Evolutionary conservation across 2,113 vertebrate genomes (phyloP), one percentile per base, ranked within the genome.

Genomic region (Jaculus jaculus): DNA sequence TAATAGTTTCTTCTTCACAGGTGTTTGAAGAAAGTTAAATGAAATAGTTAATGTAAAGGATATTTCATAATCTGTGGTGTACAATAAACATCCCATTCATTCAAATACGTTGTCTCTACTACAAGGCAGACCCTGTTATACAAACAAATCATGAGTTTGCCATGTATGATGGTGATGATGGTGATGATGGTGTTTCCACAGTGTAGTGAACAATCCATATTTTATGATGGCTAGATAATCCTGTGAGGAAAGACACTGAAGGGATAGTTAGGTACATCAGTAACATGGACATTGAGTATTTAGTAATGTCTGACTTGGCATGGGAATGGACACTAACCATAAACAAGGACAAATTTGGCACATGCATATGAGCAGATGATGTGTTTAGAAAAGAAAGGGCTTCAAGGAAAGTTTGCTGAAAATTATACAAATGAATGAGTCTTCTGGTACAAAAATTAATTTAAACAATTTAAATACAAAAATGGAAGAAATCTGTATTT

Each of bases 351-450:
- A n/a, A 47, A 21, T 72, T 32, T 73, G 32, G 28, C 54, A 61
- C 8, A n/a, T 3, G n/a, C 24, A 11, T 84, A 21, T 60, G 60
- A 85, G 5, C 54, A 63, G 24, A 0, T 12, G 5, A 37, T 13
- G 15, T 4, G 66, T 85, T 63, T 34, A 26, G 37, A 78, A 84
- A 4, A 60, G 39, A 58, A 34, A 1, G 15, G 16, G 60, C 66
- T 80, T 82, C 54, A 3, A 65, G 20, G 30, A 5, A 26, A 78
- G n/a, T 54, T 54, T 26, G 37, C 63, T 81, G 92, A 84, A 61
- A 86, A 74, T 39, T 91, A 71, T 61, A 95, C 72, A 92, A 91
- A 60, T 17, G 75, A 39, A 77, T 80, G 68, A 88, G 37, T 42
- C 5, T 58, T 69, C 11, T 6, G 58, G 10, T 34, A 73, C 87